Percentiles rank a stretch among this genome's conserved stretches.
phyloP scores from a whole-genome alignment of 1,140 invertebrate genomes.

The Calephelis virginiensis region DNA sequence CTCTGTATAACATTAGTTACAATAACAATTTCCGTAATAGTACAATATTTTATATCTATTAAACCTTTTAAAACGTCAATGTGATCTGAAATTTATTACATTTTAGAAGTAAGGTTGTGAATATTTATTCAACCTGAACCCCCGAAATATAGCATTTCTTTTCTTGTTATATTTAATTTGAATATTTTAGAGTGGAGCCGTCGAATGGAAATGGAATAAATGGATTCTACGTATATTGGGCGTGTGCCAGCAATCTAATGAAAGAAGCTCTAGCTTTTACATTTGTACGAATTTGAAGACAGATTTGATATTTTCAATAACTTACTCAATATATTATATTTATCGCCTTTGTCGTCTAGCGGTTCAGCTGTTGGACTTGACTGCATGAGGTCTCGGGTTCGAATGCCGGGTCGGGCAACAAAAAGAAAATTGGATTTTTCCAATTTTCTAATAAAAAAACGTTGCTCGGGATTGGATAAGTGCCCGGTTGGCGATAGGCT shows the following conservation, averaged over 20 bases:
- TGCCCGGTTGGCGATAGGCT: no score
- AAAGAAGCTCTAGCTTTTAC: constrained; percentile 2
- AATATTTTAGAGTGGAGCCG: not conserved
- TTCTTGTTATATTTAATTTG: not conserved
- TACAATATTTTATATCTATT: not conserved
- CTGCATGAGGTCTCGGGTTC: no score
- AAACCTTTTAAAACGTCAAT: not conserved
- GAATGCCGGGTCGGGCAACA: no score
- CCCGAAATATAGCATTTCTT: not conserved
- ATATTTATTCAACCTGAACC: not conserved
- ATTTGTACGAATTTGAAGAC: not conserved
- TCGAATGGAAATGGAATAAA: constrained; percentile 7
- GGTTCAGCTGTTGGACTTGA: no score
- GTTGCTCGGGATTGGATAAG: no score
- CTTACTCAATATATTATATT: not conserved
- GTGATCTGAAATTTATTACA: not conserved
- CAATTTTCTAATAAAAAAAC: no score
- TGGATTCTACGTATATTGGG: constrained; percentile 2
- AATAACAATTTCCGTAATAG: no score
- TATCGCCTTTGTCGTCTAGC: no score
- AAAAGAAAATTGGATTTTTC: no score
- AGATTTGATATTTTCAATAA: not conserved
- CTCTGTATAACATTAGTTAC: no score
- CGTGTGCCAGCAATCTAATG: constrained; percentile 2
- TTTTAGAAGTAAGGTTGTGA: not conserved